Evolutionary conservation across 2,113 vertebrate species (phyloP), one percentile per base, ranked within the genome.

Genomic region (Channa maculata): DNA sequence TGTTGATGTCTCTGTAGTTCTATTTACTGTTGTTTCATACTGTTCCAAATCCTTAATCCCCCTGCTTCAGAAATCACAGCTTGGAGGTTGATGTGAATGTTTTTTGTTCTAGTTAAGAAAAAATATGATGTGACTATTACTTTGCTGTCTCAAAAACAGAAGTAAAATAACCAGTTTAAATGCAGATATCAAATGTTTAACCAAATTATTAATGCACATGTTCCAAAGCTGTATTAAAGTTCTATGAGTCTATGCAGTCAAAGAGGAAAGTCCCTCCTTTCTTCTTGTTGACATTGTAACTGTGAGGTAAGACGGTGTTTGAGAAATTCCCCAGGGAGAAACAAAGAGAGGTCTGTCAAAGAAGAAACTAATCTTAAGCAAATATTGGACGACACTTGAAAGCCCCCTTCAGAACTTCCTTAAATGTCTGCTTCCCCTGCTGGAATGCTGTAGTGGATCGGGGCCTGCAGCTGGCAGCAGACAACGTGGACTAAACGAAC

Each of bases 361-460:
- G 60, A 73, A n/a, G 13, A 60, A 15, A 41, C 45, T 52, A 75
- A 77, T 88, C 75, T 67, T 57, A 3, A 71, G 52, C 41, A 82
- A 86, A 84, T 78, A 70, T 65, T 72, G 24, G 63, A 63, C 11
- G 64, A 43, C 12, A 41, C 15, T 48, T 59, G 8, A 60, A 71
- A 58, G 57, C n/a, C 63, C 50, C 6, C 33, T 13, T 37, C 41
- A 65, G 37, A 60, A 68, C 72, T 75, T 79, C 72, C 65, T 63
- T 13, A 36, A 46, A 62, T 11, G 5, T 78, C 24, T 24, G 24
- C 63, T 65, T 61, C 48, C 71, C 54, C 50, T 59, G n/a, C 15
- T 8, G 65, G 50, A 6, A 13, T 11, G 48, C 52, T 59, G 24
- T 3, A 15, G 44, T 62, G 54, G 53, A 37, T 67, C 12, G 12